These are phyloP conservation scores for Leucophenga varia DNA, from an alignment of 1,140 invertebrate species.

Conservation along the genomic window DNA sequence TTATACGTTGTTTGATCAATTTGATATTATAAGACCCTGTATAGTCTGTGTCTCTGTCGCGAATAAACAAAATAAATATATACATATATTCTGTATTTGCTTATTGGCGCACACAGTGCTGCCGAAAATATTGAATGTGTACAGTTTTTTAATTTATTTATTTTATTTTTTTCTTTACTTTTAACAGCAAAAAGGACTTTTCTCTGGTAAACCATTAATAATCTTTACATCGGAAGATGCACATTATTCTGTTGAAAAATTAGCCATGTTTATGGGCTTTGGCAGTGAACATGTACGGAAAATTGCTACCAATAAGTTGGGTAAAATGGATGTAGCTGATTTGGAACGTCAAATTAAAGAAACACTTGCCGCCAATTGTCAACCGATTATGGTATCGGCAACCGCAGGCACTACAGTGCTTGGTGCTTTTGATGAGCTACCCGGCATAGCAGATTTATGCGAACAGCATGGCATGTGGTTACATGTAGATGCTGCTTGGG, in stretches of 20 bases:
- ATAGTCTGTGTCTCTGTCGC: too few species aligned
- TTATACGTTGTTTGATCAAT: too few species aligned
- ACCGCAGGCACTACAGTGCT: conserved; percentile 77
- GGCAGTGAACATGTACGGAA: conserved; percentile 76
- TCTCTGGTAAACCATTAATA: conserved; percentile 67
- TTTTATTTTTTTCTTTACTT: conserved; percentile 2
- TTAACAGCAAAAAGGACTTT: conserved; percentile 72
- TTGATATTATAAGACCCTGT: too few species aligned
- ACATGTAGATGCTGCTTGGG: conserved; percentile 95
- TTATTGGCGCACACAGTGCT: too few species aligned
- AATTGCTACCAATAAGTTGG: conserved; percentile 69
- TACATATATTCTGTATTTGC: too few species aligned
- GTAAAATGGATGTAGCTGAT: conserved; percentile 76
- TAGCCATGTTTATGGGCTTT: conserved; percentile 76
- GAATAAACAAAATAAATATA: too few species aligned
- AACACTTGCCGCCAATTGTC: conserved; percentile 66
- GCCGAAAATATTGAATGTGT: background rate
- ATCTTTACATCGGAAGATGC: conserved; percentile 86
- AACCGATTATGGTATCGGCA: conserved; percentile 86
- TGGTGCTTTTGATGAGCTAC: conserved; percentile 89
- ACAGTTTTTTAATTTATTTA: background rate
- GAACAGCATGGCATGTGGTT: conserved; percentile 85
- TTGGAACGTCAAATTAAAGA: conserved; percentile 71
- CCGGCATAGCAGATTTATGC: conserved; percentile 78
- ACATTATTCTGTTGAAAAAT: conserved; percentile 92